Evolutionary conservation across 53 echinoderm and acorn worm genomes (phyloP), one percentile per base, ranked within the genome.

Genomic region (Pentamera pediparva): DNA sequence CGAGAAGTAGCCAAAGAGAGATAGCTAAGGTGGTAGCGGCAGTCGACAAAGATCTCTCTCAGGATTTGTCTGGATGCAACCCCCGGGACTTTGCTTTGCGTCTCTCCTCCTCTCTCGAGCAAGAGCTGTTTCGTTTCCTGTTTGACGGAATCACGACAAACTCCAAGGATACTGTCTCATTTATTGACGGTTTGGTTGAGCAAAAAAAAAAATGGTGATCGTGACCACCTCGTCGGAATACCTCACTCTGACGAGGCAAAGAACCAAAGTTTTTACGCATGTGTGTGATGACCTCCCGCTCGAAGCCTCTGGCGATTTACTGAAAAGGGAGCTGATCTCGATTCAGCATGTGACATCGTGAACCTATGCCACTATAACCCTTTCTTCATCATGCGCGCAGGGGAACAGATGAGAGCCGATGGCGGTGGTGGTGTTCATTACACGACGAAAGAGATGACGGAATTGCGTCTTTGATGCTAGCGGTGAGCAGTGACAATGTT

Each of bases 281-380:
- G 29, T 17, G 15, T 67, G 67, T 20, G 39, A 12, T 30, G 67
- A 45, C 30, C 43, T 67, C 27, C 12, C 24, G 10, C 38, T 30
- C 40, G 43, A 67, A 17, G 67, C 67, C 17, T 40, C 47, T 6
- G 29, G 37, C 18, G 41, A 22, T 3, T 31, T 67, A 20, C 67
- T 67, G 1, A 41, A 29, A 25, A 45, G 25, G 24, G 48, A 15
- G 65, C 20, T 7, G 22, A 39, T 2, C 15, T 40, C 21, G 37
- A 65, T 10, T 22, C 12, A 10, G 38, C 20, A 11, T 19, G 27
- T 39, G 37, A 39, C 37, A 35, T 65, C 13, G 65, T 65, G 9
- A 38, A 40, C 19, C 21, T 35, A 8, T 65, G 65, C 39, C 36
- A 65, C 41, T 37, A 39, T n/a, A 65, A 65, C 39, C 65, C 65